Conservation (phyloP, 2,888 invertebrate species). For the Lepidochitona cinerea region DNA sequence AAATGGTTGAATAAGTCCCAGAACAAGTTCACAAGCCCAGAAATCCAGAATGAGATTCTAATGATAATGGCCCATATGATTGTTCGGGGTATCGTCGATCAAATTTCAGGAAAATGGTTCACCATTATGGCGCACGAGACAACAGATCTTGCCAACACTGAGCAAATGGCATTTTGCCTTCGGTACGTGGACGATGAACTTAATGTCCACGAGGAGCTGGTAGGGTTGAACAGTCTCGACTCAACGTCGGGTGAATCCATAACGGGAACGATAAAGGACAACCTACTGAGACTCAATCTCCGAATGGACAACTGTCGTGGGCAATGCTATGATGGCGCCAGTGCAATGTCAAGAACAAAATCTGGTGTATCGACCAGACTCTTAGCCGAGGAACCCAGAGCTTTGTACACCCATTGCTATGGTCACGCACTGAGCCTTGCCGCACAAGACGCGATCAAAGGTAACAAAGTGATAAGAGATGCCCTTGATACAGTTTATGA, state of each 20-base stretch:
- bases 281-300: conserved; percentile 27
- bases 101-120: conserved; percentile 15
- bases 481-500: conserved; percentile 28
- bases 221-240: conserved; percentile 30
- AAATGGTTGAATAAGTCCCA: conserved; percentile 30
- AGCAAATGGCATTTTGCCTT: conserved; percentile 38
- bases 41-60: conserved; percentile 39
- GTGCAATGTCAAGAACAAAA: conserved; percentile 31
- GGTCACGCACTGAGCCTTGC: conserved; percentile 33
- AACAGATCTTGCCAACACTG: conserved; percentile 34
- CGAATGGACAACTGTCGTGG: conserved; percentile 31
- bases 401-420: conserved; percentile 33
- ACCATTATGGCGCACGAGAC: conserved; percentile 37
- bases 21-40: conserved; percentile 32
- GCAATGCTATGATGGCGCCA: conserved; percentile 36
- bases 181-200: conserved; percentile 31
- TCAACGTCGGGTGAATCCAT: conserved; percentile 24
- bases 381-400: conserved; percentile 9
- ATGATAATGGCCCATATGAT: conserved; percentile 30
- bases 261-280: conserved; percentile 27
- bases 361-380: conserved; percentile 28
- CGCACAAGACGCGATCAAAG: conserved; percentile 21
- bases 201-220: conserved; percentile 34
- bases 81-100: conserved; percentile 20
- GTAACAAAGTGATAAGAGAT: conserved; percentile 19